Evolutionary conservation across 1,140 invertebrate genomes (phyloP).

Genomic region (Aethina tumida): DNA sequence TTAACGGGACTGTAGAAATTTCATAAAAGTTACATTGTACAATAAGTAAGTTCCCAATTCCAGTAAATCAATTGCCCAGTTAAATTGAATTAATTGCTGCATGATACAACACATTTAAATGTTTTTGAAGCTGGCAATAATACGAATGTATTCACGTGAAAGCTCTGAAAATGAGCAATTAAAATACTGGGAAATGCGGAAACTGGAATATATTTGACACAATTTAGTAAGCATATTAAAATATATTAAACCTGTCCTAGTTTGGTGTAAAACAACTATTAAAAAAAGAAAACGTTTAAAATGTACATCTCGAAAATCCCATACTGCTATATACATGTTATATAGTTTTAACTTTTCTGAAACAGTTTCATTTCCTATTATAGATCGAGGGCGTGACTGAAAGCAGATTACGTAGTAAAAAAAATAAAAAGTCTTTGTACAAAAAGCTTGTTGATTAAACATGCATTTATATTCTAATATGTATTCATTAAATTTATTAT

Average conservation of each 20-base stretch:
- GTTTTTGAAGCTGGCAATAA: too few relatives aligned
- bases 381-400: constrained; percentile 7
- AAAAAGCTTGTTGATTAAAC: constrained; percentile 35
- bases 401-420: constrained; percentile 21
- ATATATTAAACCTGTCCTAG: not conserved
- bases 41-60: too few relatives aligned
- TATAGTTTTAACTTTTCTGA: not conserved
- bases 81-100: too few relatives aligned
- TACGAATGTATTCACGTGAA: too few relatives aligned
- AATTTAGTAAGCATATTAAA: too few relatives aligned
- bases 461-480: constrained; percentile 35
- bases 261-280: not conserved
- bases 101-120: too few relatives aligned
- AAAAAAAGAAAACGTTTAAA: not conserved
- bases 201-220: too few relatives aligned
- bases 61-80: too few relatives aligned
- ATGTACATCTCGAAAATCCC: not conserved
- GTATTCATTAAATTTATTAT: constrained; percentile 32
- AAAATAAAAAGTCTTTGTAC: constrained; percentile 35
- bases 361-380: not conserved
- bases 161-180: too few relatives aligned
- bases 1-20: too few relatives aligned
- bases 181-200: too few relatives aligned
- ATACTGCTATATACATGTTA: not conserved
- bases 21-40: too few relatives aligned